Base-by-base conservation (phyloP, 1,140 invertebrate species). In the Sipha flava region DNA sequence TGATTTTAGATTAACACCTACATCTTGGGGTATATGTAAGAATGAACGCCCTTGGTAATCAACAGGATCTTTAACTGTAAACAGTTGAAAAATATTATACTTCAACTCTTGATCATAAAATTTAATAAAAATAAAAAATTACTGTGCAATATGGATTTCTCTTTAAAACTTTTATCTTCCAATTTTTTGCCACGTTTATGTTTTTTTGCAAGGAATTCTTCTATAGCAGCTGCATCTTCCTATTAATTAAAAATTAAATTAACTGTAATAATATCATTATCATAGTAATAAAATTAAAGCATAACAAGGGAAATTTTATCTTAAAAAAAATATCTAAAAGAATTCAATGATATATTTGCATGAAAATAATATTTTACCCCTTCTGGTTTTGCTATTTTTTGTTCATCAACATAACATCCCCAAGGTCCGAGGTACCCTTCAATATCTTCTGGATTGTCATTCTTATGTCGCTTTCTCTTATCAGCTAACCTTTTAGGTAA, bases 31-130 rank as follows among this genome's bases (percentile, higher is more conserved):
- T 10, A 94, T 89, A 85, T 97, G 94, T 52, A 99, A 87, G 86
- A 97, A 99, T 9, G 95, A 97, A 73, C 98, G 87, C 21, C 97
- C 97, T 87, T 98, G 96, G 87, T 99, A 99, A 87, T 99, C 98
- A 75, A 93, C 89, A 14, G 92, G 89, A 86, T 98, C 95, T 88
- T 97, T 95, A 85, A 98, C 95, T 96, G 87, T 6, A 88, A 81
- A 62, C n/a, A 80, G 21, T 57, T 52, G 29, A 45, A 16, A 40
- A 43, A n/a, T 31, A 1, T 47, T 3, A 45, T 21, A 37, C 26
- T 66, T n/a, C 45, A 47, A 18, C 18, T n/a, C 0, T 5, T 29
- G 29, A 47, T 47, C 1, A 47, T 47, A n/a, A 70, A 43, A 73
- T 82, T 10, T 0, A 31, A 75, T 34, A 43, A 21, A 29, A 66